Evolutionary conservation across 2,113 vertebrate genomes (phyloP).

Genomic region (Phasianus colchicus): DNA sequence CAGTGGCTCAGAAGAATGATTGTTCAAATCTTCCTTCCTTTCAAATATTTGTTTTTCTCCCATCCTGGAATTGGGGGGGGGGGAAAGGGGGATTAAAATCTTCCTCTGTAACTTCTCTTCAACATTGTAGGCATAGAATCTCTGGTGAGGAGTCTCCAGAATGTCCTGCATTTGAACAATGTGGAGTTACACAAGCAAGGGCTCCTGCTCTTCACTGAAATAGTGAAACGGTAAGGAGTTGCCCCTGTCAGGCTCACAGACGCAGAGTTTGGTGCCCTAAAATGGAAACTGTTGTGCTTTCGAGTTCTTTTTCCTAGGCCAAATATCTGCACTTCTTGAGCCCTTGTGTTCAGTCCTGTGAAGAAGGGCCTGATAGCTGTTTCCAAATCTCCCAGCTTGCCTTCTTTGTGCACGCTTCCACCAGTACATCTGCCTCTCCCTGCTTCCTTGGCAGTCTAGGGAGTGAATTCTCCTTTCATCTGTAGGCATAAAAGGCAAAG

Average conservation of each 20-base stretch:
- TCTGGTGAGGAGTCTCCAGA: slow-evolving; percentile 89
- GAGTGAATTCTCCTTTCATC: not conserved
- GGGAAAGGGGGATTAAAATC: not conserved
- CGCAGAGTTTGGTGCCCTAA: not conserved
- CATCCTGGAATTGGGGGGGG: not conserved
- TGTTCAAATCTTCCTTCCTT: not conserved
- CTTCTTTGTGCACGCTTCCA: not conserved
- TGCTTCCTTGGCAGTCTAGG: not conserved
- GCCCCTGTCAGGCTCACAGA: not conserved
- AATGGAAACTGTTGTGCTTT: not conserved
- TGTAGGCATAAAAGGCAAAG: not conserved
- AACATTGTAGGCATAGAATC: slow-evolving; percentile 86
- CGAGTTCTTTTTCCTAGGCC: not conserved
- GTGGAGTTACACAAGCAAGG: slow-evolving; percentile 89
- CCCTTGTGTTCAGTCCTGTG: not conserved
- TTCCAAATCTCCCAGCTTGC: not conserved
- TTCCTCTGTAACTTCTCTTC: not conserved
- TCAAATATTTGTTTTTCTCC: not conserved
- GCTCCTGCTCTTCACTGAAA: slow-evolving; percentile 87
- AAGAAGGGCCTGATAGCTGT: not conserved
- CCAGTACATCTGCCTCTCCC: not conserved
- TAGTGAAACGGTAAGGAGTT: slow-evolving; percentile 86
- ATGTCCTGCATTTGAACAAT: slow-evolving; percentile 82
- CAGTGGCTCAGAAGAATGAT: not conserved
- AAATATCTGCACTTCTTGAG: not conserved